These are phyloP conservation scores for Speoplatyrhinus poulsoni DNA, from an alignment of 2,113 vertebrate genomes.

Conservation along the genomic window DNA sequence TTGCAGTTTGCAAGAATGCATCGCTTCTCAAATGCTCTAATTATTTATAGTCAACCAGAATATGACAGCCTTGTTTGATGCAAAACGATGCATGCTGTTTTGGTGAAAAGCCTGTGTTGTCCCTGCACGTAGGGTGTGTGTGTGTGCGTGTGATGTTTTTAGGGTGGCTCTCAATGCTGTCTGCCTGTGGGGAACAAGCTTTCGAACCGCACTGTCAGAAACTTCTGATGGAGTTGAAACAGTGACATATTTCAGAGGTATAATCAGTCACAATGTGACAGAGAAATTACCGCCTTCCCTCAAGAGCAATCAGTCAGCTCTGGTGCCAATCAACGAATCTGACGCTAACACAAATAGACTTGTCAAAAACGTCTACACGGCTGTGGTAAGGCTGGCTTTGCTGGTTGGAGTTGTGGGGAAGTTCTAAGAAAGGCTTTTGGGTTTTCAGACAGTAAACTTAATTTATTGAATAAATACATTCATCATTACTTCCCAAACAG, in stretches of 20 bases:
- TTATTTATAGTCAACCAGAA: not conserved
- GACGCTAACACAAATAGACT: slow-evolving; percentile 62
- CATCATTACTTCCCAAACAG: not conserved
- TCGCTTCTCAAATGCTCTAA: not conserved
- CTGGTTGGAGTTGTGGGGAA: slow-evolving; percentile 12
- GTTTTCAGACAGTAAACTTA: not conserved
- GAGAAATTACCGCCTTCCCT: slow-evolving; percentile 71
- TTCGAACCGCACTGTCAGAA: slow-evolving; percentile 62
- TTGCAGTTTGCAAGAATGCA: not conserved
- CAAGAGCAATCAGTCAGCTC: slow-evolving; percentile 69
- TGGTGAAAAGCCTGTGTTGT: slow-evolving; percentile 18
- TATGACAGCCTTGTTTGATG: slow-evolving; percentile 24
- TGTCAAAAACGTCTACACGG: slow-evolving; percentile 12
- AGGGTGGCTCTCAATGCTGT: slow-evolving; percentile 33
- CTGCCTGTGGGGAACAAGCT: slow-evolving; percentile 42
- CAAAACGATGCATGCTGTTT: slow-evolving; percentile 9
- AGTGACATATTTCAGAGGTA: slow-evolving; percentile 68
- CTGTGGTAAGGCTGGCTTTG: slow-evolving; percentile 1
- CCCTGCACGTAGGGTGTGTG: slow-evolving; percentile 26
- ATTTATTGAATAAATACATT: slow-evolving; percentile 6
- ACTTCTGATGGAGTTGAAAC: slow-evolving; percentile 67
- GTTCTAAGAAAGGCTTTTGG: not conserved
- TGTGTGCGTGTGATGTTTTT: slow-evolving; percentile 19
- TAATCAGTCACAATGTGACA: slow-evolving; percentile 74
- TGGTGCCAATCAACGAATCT: slow-evolving; percentile 66